Percentiles rank a stretch among this genome's conserved stretches.
Evolutionary conservation across 2,113 vertebrate genomes (phyloP).

Genomic region (Ranitomeya variabilis): DNA sequence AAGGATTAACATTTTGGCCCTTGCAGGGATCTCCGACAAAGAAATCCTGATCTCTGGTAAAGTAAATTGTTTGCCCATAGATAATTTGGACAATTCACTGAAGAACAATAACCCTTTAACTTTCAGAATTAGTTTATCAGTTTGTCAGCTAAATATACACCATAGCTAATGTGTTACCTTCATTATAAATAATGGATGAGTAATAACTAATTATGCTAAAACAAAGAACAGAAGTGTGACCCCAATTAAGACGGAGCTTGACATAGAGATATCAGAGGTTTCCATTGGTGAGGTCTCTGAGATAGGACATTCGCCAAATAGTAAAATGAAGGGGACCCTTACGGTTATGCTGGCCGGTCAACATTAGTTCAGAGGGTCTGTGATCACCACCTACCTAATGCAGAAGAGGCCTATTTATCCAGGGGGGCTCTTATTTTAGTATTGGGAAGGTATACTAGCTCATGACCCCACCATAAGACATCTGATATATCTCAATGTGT

Average conservation of each 20-base stretch:
- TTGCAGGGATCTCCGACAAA: background rate
- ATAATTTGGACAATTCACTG: constrained; percentile 16
- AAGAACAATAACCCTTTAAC: background rate
- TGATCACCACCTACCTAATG: background rate
- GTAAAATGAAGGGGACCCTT: background rate
- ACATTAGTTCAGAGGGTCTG: background rate
- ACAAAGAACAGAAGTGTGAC: background rate
- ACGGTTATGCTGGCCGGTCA: background rate
- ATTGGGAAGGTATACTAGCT: background rate
- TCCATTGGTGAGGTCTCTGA: background rate
- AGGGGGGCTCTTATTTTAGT: background rate
- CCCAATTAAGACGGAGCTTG: background rate
- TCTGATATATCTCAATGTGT: background rate
- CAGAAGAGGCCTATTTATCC: background rate
- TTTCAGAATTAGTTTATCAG: constrained; percentile 7
- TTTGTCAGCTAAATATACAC: background rate
- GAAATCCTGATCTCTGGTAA: background rate
- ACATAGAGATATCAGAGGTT: background rate
- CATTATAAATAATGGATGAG: background rate
- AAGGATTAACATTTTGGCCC: constrained; percentile 37
- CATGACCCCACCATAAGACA: background rate
- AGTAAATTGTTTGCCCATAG: constrained; percentile 24
- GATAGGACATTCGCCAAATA: background rate
- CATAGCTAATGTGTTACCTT: background rate
- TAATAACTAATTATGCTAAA: background rate